These are phyloP conservation scores for Heliothis subflexa DNA, from an alignment of 1,140 invertebrate species.

Conservation along the genomic window DNA sequence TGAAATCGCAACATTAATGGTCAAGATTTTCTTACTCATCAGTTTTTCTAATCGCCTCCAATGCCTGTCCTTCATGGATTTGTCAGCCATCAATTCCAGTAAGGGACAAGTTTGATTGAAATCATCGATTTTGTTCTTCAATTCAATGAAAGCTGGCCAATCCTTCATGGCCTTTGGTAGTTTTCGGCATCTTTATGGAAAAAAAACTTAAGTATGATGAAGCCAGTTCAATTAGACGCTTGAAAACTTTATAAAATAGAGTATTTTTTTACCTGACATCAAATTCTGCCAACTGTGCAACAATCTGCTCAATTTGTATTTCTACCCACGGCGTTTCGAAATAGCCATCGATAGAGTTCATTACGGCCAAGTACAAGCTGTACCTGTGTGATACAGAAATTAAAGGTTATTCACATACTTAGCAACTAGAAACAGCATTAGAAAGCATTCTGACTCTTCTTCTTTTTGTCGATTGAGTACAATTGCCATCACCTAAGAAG, in stretches of 20 bases:
- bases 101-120: conserved; percentile 96
- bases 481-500: no score
- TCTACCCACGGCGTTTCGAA: conserved; percentile 94
- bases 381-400: conserved; percentile 69
- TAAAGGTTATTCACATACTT: neutral
- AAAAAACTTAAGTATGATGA: neutral
- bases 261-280: conserved; percentile 89
- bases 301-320: conserved; percentile 94
- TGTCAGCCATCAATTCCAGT: conserved; percentile 95
- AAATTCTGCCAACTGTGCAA: conserved; percentile 92
- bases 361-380: conserved; percentile 92
- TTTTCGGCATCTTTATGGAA: conserved; percentile 88
- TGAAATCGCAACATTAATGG: neutral
- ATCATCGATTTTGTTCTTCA: conserved; percentile 96
- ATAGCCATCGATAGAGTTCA: conserved; percentile 94
- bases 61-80: conserved; percentile 95
- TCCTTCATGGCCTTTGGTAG: conserved; percentile 94
- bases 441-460: no score
- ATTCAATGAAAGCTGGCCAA: conserved; percentile 94
- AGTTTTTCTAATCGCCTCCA: conserved; percentile 93
- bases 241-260: neutral
- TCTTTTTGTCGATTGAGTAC: no score
- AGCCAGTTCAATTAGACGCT: no score
- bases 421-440: no score
- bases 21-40: conserved; percentile 77